Percentiles rank a stretch among this genome's conserved stretches.
Conservation (phyloP, 2,113 vertebrate genomes). For the Corythornis madagascariensis region DNA sequence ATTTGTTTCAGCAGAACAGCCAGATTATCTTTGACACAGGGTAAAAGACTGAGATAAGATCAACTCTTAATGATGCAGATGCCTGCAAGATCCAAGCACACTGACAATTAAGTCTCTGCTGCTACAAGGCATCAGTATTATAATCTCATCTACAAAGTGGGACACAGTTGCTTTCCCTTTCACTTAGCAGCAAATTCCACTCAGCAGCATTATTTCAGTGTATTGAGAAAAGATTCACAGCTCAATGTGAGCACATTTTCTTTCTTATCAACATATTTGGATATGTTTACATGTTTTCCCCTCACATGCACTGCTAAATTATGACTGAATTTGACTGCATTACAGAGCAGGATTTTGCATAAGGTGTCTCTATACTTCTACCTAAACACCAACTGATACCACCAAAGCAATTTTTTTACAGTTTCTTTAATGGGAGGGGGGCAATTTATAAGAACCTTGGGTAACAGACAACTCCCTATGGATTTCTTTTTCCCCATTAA, state of each 20-base stretch:
- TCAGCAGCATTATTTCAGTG: neutral
- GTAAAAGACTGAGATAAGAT: neutral
- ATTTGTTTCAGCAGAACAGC: neutral
- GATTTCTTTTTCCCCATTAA: neutral
- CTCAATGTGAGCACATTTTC: neutral
- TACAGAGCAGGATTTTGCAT: neutral
- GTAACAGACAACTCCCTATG: neutral
- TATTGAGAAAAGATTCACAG: neutral
- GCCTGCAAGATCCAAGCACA: neutral
- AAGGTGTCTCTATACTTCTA: neutral
- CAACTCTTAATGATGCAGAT: neutral
- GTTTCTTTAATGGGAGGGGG: neutral
- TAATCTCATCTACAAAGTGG: neutral
- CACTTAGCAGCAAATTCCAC: neutral
- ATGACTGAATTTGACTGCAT: neutral
- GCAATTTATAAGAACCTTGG: neutral
- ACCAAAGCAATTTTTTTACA: neutral
- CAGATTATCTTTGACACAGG: neutral
- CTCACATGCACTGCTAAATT: neutral
- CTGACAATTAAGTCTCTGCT: neutral
- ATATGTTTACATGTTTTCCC: neutral
- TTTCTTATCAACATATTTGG: neutral
- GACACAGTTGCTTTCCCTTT: slow-evolving; percentile 11
- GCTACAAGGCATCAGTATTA: neutral
- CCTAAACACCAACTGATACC: neutral